Evolutionary conservation across 2,113 vertebrate genomes (phyloP), one percentile per base, ranked within the genome.

Genomic region (Tupaia tana): DNA sequence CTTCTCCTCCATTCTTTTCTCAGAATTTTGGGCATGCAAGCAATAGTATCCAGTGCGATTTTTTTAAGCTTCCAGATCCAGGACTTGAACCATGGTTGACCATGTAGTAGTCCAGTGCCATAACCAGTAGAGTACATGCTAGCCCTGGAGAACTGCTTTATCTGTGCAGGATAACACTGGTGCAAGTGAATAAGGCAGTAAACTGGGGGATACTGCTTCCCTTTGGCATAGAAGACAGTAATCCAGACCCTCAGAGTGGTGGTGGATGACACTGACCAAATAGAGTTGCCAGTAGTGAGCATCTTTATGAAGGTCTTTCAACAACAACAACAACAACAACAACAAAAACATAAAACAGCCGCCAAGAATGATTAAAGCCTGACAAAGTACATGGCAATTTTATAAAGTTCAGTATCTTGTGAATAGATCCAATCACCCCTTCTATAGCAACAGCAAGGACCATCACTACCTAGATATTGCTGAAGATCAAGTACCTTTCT

Each of bases 311-410:
- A 34, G 98, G 96, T 58, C 97, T 99, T 84, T 98, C 0, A 98
- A 98, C n/a, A 43, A 43, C 3, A 43, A 43, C 43, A 3, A 43
- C n/a, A n/a, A n/a, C n/a, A n/a, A n/a, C n/a, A n/a, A 29, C 95
- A 99, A 54, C 99, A 98, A 95, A 99, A 99, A 95, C 98, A 98
- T 1, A 98, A 98, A 89, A 98, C 98, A 0, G 98, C 98, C 0
- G 98, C 98, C 0, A 99, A 98, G 74, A 97, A 99, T 0, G 98
- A 98, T n/a, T 0, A 98, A 99, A 90, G 98, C 97, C 0, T 98
- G 98, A 90, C 98, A 99, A 93, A 98, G 98, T 96, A 98, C 98
- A 84, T 99, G 98, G 98, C 98, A 97, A 61, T 99, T 98, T 0
- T 99, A 96, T 0, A 98, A 98, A 88, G 96, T 98, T 8, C 98